Base-by-base conservation (phyloP, 2,888 invertebrate genomes). In the Drosophila crucigera region DNA sequence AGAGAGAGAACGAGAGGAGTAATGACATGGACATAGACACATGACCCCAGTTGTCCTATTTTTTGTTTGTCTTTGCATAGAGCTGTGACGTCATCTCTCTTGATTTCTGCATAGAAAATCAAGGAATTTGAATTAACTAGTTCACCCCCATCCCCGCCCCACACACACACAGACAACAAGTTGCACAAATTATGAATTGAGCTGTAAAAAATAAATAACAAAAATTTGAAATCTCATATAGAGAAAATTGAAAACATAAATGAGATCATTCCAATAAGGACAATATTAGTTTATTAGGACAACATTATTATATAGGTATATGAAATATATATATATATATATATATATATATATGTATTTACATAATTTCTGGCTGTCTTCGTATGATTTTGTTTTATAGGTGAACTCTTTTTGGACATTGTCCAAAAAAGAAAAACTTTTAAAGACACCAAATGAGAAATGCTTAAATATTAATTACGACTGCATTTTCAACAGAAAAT, bases 21-120 rank as follows among this genome's bases (percentile, higher is more conserved):
- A 47, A 47, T 25, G 19, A 22, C 22, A 30, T 30, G 39, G 30
- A 30, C 55, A 53, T 49, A 43, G 30, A 41, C 41, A 60, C 61
- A 56, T 75, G 49, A 61, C 41, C 39, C 49, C 31, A 19, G 43
- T 63, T 60, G 60, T 22, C 7, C 47, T 4, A 7, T 47, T 47
- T 14, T 11, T n/a, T 33, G 50, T 11, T 25, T 33, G 50, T 43
- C n/a, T 47, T 25, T 47, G 47, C 47, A 22, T 47, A 3, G 0
- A 16, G 22, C 43, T 30, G 7, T 28, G 59, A n/a, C 31, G 37
- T 19, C 37, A 43, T 30, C 39, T 60, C 58, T 68, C 68, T 67
- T 65, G 68, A 66, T 61, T 68, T 61, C 64, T 58, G 68, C 74
- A 74, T 64, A 74, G 11, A 52, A 63, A 74, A 56, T 50, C 68